Evolutionary conservation across 2,113 vertebrate species (phyloP), one percentile per base, ranked within the genome.

Genomic region (Trichechus manatus): DNA sequence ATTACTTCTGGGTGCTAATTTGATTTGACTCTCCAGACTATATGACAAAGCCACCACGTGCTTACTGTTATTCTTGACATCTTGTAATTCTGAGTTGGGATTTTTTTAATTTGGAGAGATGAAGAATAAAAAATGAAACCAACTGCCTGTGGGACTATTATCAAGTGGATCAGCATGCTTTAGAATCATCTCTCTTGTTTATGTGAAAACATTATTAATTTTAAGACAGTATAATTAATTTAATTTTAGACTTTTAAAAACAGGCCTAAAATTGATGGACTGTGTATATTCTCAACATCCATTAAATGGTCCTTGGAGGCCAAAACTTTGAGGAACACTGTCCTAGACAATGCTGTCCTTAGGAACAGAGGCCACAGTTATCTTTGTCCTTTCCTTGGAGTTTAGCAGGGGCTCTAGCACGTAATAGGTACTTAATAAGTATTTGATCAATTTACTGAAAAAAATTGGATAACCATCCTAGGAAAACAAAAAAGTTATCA

Each of bases 401-500:
- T 9, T 44, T n/a, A 84, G 42, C 29, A 42, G 1, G 19, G 27
- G 13, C 33, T 39, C 61, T 50, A 53, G 50, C 53, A 72, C 19
- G 20, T 14, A 75, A 44, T 78, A 79, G 44, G 19, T 53, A 50
- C 20, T n/a, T 68, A 42, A 63, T 47, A 84, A 75, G 61, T 85
- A 47, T 53, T 88, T 92, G 59, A 70, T 89, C 64, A 61, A 61
- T 75, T 47, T 87, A 80, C 84, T 87, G n/a, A 2, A 91, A 96
- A 94, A 50, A 75, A 83, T 9, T 39, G 66, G 50, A 63, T 66
- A 3, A 13, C 29, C 27, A 84, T 95, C 47, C 68, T 33, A 42
- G 63, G 17, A 90, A 33, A 77, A 89, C 44, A 22, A 29, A 63
- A 44, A 17, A 42, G 75, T 22, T 47, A 6, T 27, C 74, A 23